A percentile compares a stretch with the other conserved stretches of the same genome.
These are phyloP conservation scores for Urophycis tenuis DNA, from an alignment of 2,797 vertebrate species.

Conservation along the genomic window DNA sequence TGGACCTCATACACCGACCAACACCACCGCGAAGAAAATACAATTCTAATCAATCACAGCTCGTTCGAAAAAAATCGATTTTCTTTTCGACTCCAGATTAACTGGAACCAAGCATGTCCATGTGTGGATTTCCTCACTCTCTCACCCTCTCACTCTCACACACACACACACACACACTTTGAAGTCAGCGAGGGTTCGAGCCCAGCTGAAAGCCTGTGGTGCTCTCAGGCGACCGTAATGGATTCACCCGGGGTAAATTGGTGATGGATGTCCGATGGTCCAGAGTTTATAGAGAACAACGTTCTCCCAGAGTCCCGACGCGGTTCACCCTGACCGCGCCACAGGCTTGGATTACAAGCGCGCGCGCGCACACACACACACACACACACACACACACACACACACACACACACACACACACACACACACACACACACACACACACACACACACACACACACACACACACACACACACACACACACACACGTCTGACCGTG, in stretches of 20 bases:
- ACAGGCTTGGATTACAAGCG: not conserved
- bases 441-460: too few relatives aligned
- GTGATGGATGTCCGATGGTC: constrained; percentile 38
- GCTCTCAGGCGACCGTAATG: constrained; percentile 41
- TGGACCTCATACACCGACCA: not conserved
- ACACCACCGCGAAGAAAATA: not conserved
- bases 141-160: not conserved
- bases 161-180: constrained; percentile 37
- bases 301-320: constrained; percentile 22
- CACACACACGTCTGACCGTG: too few relatives aligned
- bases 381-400: constrained; percentile 5
- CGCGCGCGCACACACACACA: not conserved
- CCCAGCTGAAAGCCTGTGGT: constrained; percentile 30
- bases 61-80: not conserved
- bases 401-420: constrained; percentile 4
- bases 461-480: not conserved
- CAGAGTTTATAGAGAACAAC: constrained; percentile 31
- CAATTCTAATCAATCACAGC: not conserved
- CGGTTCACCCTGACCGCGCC: constrained; percentile 14
- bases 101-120: constrained; percentile 59
- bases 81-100: constrained; percentile 42
- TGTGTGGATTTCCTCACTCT: constrained; percentile 41
- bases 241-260: constrained; percentile 40
- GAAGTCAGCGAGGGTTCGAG: constrained; percentile 32
- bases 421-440: constrained; percentile 1